Percentiles rank a stretch among this genome's conserved stretches.
phyloP scores from a whole-genome alignment of 1,140 invertebrate genomes.

The Lysiphlebus fabarum region DNA sequence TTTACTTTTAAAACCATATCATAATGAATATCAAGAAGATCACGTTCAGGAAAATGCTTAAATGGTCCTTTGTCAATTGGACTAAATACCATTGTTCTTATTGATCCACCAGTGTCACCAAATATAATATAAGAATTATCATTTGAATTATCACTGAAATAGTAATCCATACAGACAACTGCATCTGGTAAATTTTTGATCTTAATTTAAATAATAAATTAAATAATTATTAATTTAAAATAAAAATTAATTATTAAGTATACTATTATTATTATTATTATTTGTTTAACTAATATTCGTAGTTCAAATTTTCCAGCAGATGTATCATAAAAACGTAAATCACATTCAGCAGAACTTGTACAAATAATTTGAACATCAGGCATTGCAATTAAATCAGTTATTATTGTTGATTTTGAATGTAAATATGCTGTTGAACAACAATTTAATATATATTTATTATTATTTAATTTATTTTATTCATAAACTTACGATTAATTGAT shows the following conservation, averaged over 20 bases:
- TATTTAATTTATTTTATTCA: background rate
- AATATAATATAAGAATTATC: slow-evolving; percentile 62
- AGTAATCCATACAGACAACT: slow-evolving; percentile 60
- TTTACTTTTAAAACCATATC: slow-evolving; percentile 55
- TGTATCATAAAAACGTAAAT: slow-evolving; percentile 70
- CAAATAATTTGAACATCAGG: slow-evolving; percentile 69
- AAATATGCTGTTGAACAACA: slow-evolving; percentile 43
- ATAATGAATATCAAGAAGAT: slow-evolving; percentile 59
- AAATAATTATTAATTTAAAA: slow-evolving; percentile 12
- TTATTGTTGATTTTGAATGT: slow-evolving; percentile 61
- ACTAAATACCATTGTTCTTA: slow-evolving; percentile 62
- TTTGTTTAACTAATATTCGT: slow-evolving; percentile 49
- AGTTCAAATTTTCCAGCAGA: slow-evolving; percentile 67
- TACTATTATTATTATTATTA: background rate
- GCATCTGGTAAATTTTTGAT: slow-evolving; percentile 40
- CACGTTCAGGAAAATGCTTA: slow-evolving; percentile 59
- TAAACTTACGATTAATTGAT: slow-evolving; percentile 59
- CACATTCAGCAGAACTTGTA: slow-evolving; percentile 65
- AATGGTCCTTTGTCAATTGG: slow-evolving; percentile 63
- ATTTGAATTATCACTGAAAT: slow-evolving; percentile 57
- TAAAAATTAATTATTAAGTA: slow-evolving; percentile 13
- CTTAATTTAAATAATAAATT: slow-evolving; percentile 41
- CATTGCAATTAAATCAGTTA: slow-evolving; percentile 65
- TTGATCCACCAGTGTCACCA: slow-evolving; percentile 65
- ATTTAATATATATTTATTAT: background rate